Evolutionary conservation across 37 sponge, comb jelly and placozoan species (phyloP).

Genomic region (Oscarella lobularis): DNA sequence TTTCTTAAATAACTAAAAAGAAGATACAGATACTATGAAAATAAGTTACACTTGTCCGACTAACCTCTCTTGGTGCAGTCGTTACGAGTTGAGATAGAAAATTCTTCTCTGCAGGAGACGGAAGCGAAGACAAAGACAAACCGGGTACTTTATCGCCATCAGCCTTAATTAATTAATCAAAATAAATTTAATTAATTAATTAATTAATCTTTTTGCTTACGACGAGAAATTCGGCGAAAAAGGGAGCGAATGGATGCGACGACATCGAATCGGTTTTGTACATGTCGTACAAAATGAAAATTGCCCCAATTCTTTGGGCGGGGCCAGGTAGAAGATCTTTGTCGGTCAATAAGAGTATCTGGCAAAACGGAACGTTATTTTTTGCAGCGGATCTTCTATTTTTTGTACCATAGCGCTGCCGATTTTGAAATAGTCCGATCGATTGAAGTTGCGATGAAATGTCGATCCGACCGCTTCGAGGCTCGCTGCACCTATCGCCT

Average conservation of each 20-base stretch:
- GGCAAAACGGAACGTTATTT: no score
- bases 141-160: conserved; percentile 16
- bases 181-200: neutral
- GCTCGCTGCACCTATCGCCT: conserved; percentile 22
- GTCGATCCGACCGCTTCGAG: conserved; percentile 56
- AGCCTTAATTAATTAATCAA: neutral
- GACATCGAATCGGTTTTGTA: conserved; percentile 56
- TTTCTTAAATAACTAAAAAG: no score
- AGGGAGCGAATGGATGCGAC: conserved; percentile 71
- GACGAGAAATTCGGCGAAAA: conserved; percentile 64
- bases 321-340: conserved; percentile 65
- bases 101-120: conserved; percentile 21
- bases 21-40: no score
- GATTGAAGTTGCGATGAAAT: conserved; percentile 56
- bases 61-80: conserved; percentile 29
- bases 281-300: conserved; percentile 74
- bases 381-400: no score
- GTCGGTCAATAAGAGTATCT: conserved; percentile 67
- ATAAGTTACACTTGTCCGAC: no score
- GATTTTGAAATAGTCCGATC: conserved; percentile 75
- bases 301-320: conserved; percentile 71
- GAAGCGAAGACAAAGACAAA: conserved; percentile 3
- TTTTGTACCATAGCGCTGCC: conserved; percentile 57
- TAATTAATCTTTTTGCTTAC: neutral
- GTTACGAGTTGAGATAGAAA: conserved; percentile 44